Base-by-base conservation (phyloP, 2,113 vertebrate species). In the Clarias batrachus region DNA sequence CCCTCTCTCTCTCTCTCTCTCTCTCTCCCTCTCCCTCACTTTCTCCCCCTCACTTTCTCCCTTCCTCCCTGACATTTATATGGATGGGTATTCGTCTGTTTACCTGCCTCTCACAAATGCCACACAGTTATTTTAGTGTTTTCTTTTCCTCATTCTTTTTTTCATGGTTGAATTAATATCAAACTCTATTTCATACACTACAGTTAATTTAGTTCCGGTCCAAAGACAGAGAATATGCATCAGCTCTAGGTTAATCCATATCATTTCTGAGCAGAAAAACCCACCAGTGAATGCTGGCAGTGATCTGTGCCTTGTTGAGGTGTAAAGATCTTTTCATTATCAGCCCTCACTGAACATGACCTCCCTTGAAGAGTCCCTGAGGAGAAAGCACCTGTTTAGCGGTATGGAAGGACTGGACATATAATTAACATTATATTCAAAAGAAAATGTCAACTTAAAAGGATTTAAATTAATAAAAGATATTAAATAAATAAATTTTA, bases 41-140 rank as follows among this genome's bases (percentile, higher is more conserved):
- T 52, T 27, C 66, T 33, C 30, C 30, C 30, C 30, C 30, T 33
- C 30, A 33, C 30, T 16, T 11, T 79, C 54, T 57, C 56, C 60
- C 79, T 63, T 10, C 41, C 33, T 81, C 59, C 25, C 73, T 77
- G 91, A 95, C 95, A 95, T 96, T 96, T 95, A 94, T 95, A 96
- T 96, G 94, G 94, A 94, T 88, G 93, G 92, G 91, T 94, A 94
- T 93, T 37, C 93, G 95, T 89, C 93, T 89, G 94, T 96, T 95
- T 96, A 94, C 94, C 76, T 90, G 91, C 92, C 94, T 92, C 93
- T 93, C 94, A 95, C 93, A 93, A 91, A 94, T 92, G 91, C 91
- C 93, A 92, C 93, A 94, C 94, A 94, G 92, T 95, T 94, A 94
- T 95, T 93, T 91, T 91, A 88, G 89, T 76, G 27, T 54, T 68